A percentile compares a stretch with the other conserved stretches of the same genome.
Conservation (phyloP, 2,113 vertebrate species). For the Pogonocichla stellata region DNA sequence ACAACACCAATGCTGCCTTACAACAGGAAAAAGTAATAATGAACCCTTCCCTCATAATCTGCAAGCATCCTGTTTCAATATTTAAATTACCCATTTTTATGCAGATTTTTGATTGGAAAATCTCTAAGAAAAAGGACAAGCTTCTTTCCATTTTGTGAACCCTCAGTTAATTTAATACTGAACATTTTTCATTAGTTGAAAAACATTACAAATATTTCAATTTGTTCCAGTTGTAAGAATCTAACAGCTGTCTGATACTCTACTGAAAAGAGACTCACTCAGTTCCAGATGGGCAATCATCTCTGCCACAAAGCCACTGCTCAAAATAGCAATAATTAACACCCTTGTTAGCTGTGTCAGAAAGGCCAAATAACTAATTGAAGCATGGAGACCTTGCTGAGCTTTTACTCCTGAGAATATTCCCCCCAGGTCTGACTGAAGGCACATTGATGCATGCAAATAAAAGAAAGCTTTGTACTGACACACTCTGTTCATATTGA, state of each 20-base stretch:
- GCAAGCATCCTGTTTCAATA: neutral
- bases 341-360: constrained; percentile 51
- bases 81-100: neutral
- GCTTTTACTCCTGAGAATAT: constrained; percentile 19
- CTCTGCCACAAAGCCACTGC: constrained; percentile 12
- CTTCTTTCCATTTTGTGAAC: constrained; percentile 4
- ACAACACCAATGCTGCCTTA: neutral
- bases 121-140: neutral
- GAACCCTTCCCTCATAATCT: neutral
- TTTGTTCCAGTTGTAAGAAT: constrained; percentile 41
- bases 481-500: neutral
- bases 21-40: neutral
- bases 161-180: constrained; percentile 1
- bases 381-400: constrained; percentile 51
- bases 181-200: constrained; percentile 1
- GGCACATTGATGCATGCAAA: neutral
- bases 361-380: constrained; percentile 55
- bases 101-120: neutral
- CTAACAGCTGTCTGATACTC: constrained; percentile 39
- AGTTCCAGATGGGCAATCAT: constrained; percentile 60
- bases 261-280: constrained; percentile 6
- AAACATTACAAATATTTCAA: constrained; percentile 18
- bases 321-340: constrained; percentile 57
- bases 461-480: constrained; percentile 24
- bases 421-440: constrained; percentile 20